Percentiles rank a stretch among this genome's conserved stretches.
phyloP scores from a whole-genome alignment of 2,888 invertebrate species.

The Ophion ventricosus region DNA sequence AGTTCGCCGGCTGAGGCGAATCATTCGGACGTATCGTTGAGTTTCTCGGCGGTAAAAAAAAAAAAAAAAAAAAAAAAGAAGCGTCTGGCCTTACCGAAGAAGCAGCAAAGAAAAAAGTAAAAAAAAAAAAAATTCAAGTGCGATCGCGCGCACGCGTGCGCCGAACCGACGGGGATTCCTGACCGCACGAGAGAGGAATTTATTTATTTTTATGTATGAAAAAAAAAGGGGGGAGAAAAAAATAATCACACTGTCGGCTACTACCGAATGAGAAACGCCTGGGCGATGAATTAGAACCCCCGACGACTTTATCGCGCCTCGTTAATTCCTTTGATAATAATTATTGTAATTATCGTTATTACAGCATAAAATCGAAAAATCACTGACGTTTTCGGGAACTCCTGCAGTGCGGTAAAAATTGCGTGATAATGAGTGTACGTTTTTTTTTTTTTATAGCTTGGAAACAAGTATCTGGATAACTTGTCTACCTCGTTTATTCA shows the following conservation, averaged over 20 bases:
- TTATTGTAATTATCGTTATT: conserved; percentile 45
- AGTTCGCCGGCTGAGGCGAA: conserved; percentile 58
- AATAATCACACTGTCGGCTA: not conserved
- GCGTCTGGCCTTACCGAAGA: conserved; percentile 12
- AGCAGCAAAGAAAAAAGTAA: conserved; percentile 62
- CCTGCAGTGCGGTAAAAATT: conserved; percentile 19
- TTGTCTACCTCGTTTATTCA: too few species aligned
- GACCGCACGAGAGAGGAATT: conserved; percentile 51
- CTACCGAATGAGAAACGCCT: conserved; percentile 13
- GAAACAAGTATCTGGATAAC: too few species aligned
- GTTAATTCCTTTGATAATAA: conserved; percentile 52
- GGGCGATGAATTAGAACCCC: conserved; percentile 18
- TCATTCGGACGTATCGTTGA: conserved; percentile 73
- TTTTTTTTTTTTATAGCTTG: not conserved
- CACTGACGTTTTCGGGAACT: conserved; percentile 19
- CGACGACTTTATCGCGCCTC: conserved; percentile 29
- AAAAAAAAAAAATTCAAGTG: conserved; percentile 51
- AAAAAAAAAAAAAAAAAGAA: conserved; percentile 60
- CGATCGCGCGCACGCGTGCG: conserved; percentile 34
- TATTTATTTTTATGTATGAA: conserved; percentile 10
- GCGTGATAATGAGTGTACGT: not conserved
- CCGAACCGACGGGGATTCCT: conserved; percentile 48
- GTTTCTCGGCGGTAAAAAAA: conserved; percentile 61
- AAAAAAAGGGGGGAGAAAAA: conserved; percentile 11
- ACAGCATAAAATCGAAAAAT: conserved; percentile 28